Evolutionary conservation across 2,797 vertebrate genomes (phyloP).

Genomic region (Sebastes steindachneri): DNA sequence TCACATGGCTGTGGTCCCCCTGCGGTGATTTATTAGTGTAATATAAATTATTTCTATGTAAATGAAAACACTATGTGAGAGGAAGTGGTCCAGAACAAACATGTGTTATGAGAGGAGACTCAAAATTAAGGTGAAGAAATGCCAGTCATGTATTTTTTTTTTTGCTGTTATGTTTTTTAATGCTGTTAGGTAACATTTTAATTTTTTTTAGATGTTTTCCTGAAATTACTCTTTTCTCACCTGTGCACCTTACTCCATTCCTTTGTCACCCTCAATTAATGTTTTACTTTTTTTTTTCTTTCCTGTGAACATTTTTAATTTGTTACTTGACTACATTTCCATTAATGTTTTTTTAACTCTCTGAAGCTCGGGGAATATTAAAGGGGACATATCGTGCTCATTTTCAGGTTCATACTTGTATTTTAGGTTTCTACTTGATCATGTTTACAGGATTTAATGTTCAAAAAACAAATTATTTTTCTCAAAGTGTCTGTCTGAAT

Average conservation of each 20-base stretch:
- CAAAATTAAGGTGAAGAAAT: neutral
- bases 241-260: neutral
- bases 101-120: neutral
- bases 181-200: neutral
- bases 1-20: neutral
- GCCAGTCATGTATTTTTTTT: neutral
- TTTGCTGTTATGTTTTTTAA: neutral
- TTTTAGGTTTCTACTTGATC: too few relatives aligned
- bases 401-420: too few relatives aligned
- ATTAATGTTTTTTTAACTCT: neutral
- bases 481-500: neutral
- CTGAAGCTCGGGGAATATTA: neutral
- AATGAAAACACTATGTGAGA: conserved; percentile 16
- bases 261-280: neutral
- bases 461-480: neutral
- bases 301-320: conserved; percentile 3
- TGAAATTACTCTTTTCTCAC: neutral
- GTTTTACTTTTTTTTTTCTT: neutral
- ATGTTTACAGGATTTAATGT: neutral
- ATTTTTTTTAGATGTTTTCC: neutral
- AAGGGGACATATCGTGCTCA: neutral
- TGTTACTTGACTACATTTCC: neutral
- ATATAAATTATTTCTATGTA: conserved; percentile 22
- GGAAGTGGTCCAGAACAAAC: neutral
- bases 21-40: conserved; percentile 15